phyloP scores from a whole-genome alignment of 2,888 invertebrate species.

The Plagodis dolabraria region DNA sequence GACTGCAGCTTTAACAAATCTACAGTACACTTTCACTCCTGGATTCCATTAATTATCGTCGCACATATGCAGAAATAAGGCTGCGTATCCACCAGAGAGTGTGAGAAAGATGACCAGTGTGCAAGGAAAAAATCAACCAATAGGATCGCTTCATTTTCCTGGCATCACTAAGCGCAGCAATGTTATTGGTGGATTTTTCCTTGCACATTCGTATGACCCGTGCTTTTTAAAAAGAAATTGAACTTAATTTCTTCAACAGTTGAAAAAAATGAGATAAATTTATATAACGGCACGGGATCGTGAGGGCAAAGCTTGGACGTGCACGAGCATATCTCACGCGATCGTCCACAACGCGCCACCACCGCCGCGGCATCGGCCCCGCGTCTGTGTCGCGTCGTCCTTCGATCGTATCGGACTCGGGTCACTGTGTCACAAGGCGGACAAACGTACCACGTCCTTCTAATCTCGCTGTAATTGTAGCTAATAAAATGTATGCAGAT shows the following conservation, averaged over 20 bases:
- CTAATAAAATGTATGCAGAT: constrained; percentile 50
- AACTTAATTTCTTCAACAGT: too few relatives aligned
- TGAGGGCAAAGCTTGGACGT: constrained; percentile 60
- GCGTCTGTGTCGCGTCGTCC: constrained; percentile 42
- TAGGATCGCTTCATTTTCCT: too few relatives aligned
- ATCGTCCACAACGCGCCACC: constrained; percentile 43
- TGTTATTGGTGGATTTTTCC: too few relatives aligned
- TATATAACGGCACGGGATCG: constrained; percentile 57
- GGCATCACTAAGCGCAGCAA: too few relatives aligned
- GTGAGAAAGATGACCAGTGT: too few relatives aligned
- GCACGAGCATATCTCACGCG: constrained; percentile 72
- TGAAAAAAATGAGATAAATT: constrained; percentile 45
- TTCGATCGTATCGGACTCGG: constrained; percentile 58
- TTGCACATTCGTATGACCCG: neutral
- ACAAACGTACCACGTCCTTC: constrained; percentile 48
- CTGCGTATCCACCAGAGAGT: too few relatives aligned
- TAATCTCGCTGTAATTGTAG: constrained; percentile 52
- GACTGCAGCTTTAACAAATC: too few relatives aligned
- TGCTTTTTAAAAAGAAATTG: neutral
- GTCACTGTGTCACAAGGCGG: constrained; percentile 67
- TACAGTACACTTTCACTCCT: too few relatives aligned
- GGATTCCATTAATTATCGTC: too few relatives aligned
- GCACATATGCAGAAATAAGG: too few relatives aligned
- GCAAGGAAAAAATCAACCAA: too few relatives aligned
- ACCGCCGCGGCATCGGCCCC: constrained; percentile 35